Evolutionary conservation across 1,140 invertebrate species (phyloP), one percentile per base, ranked within the genome.

Genomic region (Mamestra configurata): DNA sequence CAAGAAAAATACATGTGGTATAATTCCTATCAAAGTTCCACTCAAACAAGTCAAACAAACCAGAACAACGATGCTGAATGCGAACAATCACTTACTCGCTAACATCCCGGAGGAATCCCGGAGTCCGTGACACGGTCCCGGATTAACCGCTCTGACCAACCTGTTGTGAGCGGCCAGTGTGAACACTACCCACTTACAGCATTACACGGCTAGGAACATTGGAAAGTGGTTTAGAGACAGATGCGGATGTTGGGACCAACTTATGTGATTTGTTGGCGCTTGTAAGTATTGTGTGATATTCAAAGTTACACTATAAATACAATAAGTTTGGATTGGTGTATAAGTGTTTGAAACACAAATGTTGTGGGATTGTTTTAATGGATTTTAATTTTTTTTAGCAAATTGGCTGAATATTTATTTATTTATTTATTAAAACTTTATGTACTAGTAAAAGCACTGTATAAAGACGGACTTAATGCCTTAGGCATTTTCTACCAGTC

Each of bases 81-180:
- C 15, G 1, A 61, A 61, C 59, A 61, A 61, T 61, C n/a, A 61
- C 57, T 61, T 61, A 61, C 57, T 37, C 27, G 31, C n/a, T 24
- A 61, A 61, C 27, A 61, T 61, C 59, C 27, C 59, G 1, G 6
- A 35, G 27, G 59, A 61, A 61, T 37, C 24, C 24, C 27, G 15
- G 57, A 35, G 15, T n/a, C 22, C n/a, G 53, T 3, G 31, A 61
- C 59, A 61, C 27, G 59, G 15, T 35, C 31, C 27, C 15, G 31
- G 59, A 61, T 61, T 61, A 61, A 37, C 3, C 57, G 57, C n/a
- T 18, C 53, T 57, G 59, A 37, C 59, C 59, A 35, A 35, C 13
- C 15, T 61, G 53, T 57, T 57, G 53, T 61, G 53, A 55, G 0
- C 27, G 31, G 59, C 6, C 31, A 37, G 0, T 61, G 59, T 61